Evolutionary conservation across 2,113 vertebrate species (phyloP).

Genomic region (Oreochromis aureus): DNA sequence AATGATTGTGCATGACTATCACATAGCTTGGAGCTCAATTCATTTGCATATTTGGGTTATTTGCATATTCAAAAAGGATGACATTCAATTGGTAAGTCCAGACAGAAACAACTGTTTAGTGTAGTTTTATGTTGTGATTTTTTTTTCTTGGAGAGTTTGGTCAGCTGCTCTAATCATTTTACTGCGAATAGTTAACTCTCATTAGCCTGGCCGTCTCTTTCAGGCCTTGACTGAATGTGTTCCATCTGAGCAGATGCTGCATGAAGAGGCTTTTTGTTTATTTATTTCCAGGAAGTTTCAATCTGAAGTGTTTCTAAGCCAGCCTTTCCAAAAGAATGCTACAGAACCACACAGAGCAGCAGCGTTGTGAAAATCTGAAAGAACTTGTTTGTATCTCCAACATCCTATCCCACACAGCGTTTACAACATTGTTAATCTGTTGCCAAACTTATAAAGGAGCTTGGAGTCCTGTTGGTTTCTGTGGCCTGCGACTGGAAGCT

Average conservation of each 20-base stretch:
- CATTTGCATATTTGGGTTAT: slow-evolving; percentile 10
- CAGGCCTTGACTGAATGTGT: slow-evolving; percentile 41
- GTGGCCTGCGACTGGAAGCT: slow-evolving; percentile 35
- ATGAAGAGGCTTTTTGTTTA: slow-evolving; percentile 54
- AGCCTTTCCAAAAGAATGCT: slow-evolving; percentile 27
- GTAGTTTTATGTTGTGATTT: neutral
- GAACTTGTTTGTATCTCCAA: slow-evolving; percentile 32
- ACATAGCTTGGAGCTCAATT: neutral
- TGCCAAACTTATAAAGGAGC: slow-evolving; percentile 57
- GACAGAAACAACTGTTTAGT: neutral
- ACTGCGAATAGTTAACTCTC: slow-evolving; percentile 54
- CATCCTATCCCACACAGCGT: slow-evolving; percentile 24
- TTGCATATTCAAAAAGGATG: slow-evolving; percentile 1
- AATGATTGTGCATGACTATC: slow-evolving; percentile 23
- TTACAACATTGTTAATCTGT: slow-evolving; percentile 58
- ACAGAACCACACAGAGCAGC: slow-evolving; percentile 14
- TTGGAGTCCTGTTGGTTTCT: slow-evolving; percentile 40
- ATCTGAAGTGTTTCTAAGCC: slow-evolving; percentile 23
- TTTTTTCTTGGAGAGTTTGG: slow-evolving; percentile 13
- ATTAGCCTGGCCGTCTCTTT: slow-evolving; percentile 53
- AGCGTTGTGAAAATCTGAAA: slow-evolving; percentile 6
- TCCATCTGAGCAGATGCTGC: slow-evolving; percentile 65
- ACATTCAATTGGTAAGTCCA: neutral
- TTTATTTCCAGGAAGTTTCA: slow-evolving; percentile 54
- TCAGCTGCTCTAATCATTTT: slow-evolving; percentile 48